phyloP scores from a whole-genome alignment of 2,888 invertebrate species.

The Gymnocheta viridis region DNA sequence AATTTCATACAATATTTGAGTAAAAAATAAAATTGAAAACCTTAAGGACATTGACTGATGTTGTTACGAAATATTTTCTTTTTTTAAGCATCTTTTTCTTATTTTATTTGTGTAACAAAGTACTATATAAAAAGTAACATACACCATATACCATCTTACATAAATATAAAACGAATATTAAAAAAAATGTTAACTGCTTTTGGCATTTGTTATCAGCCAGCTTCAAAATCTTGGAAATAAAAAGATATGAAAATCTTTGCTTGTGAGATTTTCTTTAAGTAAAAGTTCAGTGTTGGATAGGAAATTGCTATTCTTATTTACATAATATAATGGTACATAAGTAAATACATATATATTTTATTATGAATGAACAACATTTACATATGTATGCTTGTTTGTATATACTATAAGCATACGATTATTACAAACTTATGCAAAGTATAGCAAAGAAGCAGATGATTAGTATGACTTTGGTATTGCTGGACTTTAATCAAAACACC shows the following conservation, averaged over 20 bases:
- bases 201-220: conserved; percentile 61
- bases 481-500: conserved; percentile 9
- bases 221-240: conserved; percentile 44
- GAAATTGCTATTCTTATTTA: conserved; percentile 60
- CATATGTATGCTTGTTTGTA: background rate
- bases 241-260: conserved; percentile 14
- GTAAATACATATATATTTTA: background rate
- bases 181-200: conserved; percentile 67
- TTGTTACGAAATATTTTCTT: conserved; percentile 74
- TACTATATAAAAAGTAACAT: conserved; percentile 18
- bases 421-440: no score
- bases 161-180: background rate
- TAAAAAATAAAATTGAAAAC: conserved; percentile 62
- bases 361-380: background rate
- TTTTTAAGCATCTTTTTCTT: conserved; percentile 68
- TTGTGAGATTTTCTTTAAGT: conserved; percentile 30
- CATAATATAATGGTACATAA: conserved; percentile 42
- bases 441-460: conserved; percentile 25
- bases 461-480: background rate
- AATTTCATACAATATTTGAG: conserved; percentile 30
- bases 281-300: conserved; percentile 43
- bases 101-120: conserved; percentile 31
- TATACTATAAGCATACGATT: no score
- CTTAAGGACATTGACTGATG: conserved; percentile 79
- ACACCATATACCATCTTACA: background rate